Evolutionary conservation across 1,140 invertebrate genomes (phyloP), one percentile per base, ranked within the genome.

Genomic region (Lethrus apterus): DNA sequence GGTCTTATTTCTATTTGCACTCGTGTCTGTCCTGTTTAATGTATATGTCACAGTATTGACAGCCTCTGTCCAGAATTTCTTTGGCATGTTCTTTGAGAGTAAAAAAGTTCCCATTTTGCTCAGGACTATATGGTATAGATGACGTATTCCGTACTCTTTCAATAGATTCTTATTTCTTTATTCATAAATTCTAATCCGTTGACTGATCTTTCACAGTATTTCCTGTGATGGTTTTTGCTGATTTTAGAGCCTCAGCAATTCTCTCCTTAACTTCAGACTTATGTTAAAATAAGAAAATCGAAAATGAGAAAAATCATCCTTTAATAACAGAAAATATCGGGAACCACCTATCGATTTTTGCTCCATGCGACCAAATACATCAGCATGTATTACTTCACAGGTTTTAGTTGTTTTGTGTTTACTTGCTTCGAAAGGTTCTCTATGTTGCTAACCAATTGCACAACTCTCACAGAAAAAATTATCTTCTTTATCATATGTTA

Each of bases 51-150:
- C 71, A 24, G 62, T 68, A 31, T 55, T 46, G 0, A 65, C 54
- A 15, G 69, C 65, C 51, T 71, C 69, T 4, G 61, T 63, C 66
- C 69, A 73, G 46, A 64, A 63, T 9, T 30, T 35, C 18, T 53
- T 46, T 10, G 47, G 33, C 14, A 71, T 19, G 4, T 51, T 38
- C 54, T 24, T 54, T 48, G 7, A 65, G n/a, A n/a, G n/a, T n/a
- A n/a, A n/a, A n/a, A n/a, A n/a, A n/a, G n/a, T n/a, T n/a, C n/a
- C n/a, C 69, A 54, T 73, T 73, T 48, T 65, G 61, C 41, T 64
- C 46, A 29, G 68, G 64, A 17, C 59, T 58, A 42, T 70, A 64
- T 13, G 48, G 44, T n/a, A 52, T 40, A 3, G 55, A 51, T 59
- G 52, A 18, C 54, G 42, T 10, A 58, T 36, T 44, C 54, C 59